Evolutionary conservation across 2,113 vertebrate species (phyloP), one percentile per base, ranked within the genome.

Genomic region (Oreochromis tanganicae): DNA sequence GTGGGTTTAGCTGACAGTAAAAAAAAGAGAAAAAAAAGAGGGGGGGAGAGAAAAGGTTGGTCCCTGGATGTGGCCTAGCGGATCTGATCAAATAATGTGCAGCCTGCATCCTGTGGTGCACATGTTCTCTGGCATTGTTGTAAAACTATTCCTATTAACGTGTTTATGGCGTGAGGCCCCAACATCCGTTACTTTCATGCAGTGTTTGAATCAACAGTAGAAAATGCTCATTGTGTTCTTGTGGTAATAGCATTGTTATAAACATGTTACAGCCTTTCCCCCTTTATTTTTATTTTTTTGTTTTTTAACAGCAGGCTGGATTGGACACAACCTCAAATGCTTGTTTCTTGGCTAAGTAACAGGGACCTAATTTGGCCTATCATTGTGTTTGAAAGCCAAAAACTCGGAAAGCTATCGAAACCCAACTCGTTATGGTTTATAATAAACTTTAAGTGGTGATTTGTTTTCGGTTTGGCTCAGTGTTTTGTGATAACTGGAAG

Each of bases 151-250:
- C 63, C 85, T 43, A 73, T 84, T 78, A 43, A 19, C 32, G 66
- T n/a, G 66, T 84, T 56, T 87, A 5, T 41, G 82, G 43, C 73
- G 19, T 38, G 21, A 38, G 41, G 46, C 48, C 5, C 79, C 85
- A 36, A 83, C 87, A 88, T 87, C 36, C 32, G 38, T 88, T 66
- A 80, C 59, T 88, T 66, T 59, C 7, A 13, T 32, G 36, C 24
- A 61, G 21, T 17, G 10, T 90, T 83, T 87, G 84, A 87, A 93
- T 90, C 92, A 93, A 92, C 94, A 90, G 93, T 91, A 94, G 92
- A 92, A 91, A 86, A 4, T 66, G 52, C 10, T 38, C 43, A 73
- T 89, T 85, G 21, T 88, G 66, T 80, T 75, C 19, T 29, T 29
- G 4, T 46, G 29, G 81, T 87, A 32, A 82, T 80, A 73, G 56